These are phyloP conservation scores for Crocodylus rhombifer DNA, from an alignment of 2,797 vertebrate species.

Conservation along the genomic window DNA sequence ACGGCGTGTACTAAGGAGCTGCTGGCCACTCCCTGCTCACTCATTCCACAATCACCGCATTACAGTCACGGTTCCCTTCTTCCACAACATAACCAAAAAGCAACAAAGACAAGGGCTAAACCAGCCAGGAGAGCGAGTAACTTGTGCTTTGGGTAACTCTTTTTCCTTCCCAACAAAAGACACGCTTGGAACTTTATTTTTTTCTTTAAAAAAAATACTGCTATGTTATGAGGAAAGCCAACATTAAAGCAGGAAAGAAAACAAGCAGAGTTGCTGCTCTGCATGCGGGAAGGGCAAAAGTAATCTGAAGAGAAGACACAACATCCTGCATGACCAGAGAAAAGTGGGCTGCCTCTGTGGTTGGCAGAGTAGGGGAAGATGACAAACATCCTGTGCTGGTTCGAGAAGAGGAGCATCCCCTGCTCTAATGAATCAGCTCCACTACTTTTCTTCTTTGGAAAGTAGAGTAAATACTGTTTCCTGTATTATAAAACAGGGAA, in stretches of 20 bases:
- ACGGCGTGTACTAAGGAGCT: constrained; percentile 40
- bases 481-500: constrained; percentile 27
- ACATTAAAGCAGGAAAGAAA: constrained; percentile 6
- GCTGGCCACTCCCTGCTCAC: constrained; percentile 29
- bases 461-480: background rate
- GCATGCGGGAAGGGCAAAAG: background rate
- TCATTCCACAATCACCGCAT: constrained; percentile 60
- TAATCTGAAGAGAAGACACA: background rate
- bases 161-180: background rate
- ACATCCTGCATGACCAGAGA: background rate
- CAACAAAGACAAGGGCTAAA: constrained; percentile 6
- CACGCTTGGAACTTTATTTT: background rate
- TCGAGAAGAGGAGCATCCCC: background rate
- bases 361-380: background rate
- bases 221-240: background rate
- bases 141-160: constrained; percentile 21
- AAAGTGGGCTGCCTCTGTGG: background rate
- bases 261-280: background rate
- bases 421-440: constrained; percentile 13
- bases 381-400: background rate
- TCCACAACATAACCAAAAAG: constrained; percentile 33
- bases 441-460: constrained; percentile 53
- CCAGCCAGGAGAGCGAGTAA: constrained; percentile 31
- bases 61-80: constrained; percentile 37
- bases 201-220: background rate